Base-by-base conservation (phyloP, 2,888 invertebrate genomes). In the Epinotia nisella region DNA sequence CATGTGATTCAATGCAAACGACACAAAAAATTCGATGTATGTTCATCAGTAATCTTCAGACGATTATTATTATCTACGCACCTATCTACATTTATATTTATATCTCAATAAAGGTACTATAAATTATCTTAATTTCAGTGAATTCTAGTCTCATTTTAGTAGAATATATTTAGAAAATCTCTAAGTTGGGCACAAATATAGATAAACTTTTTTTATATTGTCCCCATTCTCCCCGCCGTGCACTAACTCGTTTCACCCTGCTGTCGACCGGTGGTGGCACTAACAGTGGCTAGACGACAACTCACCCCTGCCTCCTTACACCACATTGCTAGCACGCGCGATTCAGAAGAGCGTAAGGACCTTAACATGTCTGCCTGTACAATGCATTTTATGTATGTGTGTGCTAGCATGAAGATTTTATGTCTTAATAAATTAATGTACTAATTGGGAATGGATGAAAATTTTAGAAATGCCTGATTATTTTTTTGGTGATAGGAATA, bases 261-360 rank as follows among this genome's bases (percentile, higher is more conserved):
- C 82, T 85, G 85, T 84, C 49, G 81, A 80, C 83, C 83, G 83
- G 89, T 83, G 90, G 83, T 81, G 86, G 83, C 82, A 87, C 88
- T 92, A 91, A 92, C 92, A 96, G 96, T 96, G 96, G 96, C 94
- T 96, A 94, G 96, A 96, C 89, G 96, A 96, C 92, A 96, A 96
- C 93, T 95, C 96, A 79, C 95, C 95, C 79, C 94, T 95, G 85
- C 95, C 95, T 82, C 94, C 94, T 85, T 95, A 95, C 92, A 95
- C 95, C 86, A 95, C 95, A 89, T 95, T 95, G 90, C 95, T 95
- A 90, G 95, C 95, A 89, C 95, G 95, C 90, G 96, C 96, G 90
- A 94, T 95, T 85, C 95, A 95, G 86, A 95, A 94, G 91, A 95
- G 94, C 94, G 96, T 96, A 96, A 96, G 96, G 91, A 78, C 77